Percentiles rank a stretch among this genome's conserved stretches.
phyloP scores from a whole-genome alignment of 2,888 invertebrate genomes.

The Gortyna flavago region DNA sequence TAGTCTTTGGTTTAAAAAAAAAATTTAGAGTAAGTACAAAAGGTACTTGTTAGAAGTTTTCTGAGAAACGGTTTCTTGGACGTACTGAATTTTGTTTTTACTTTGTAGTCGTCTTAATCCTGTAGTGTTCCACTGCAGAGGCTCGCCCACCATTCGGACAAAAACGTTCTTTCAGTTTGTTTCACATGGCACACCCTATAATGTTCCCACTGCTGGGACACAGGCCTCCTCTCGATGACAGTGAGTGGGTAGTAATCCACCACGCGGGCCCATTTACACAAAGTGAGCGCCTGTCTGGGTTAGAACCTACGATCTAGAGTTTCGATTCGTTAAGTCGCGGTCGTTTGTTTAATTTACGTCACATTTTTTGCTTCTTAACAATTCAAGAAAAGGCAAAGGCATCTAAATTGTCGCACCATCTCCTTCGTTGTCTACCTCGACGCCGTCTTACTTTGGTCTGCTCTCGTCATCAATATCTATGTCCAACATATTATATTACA shows the following conservation, averaged over 20 bases:
- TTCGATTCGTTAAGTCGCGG: too few species aligned
- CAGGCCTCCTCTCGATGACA: too few species aligned
- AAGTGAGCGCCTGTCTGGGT: too few species aligned
- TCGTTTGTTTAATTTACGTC: background rate
- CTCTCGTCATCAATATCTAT: background rate
- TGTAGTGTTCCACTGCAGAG: too few species aligned
- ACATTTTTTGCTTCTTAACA: background rate
- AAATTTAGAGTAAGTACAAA: conserved; percentile 1
- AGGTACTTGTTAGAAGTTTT: conserved; percentile 31
- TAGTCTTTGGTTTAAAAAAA: background rate
- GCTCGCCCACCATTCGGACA: background rate
- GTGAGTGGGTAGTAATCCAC: too few species aligned
- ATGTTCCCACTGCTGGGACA: too few species aligned
- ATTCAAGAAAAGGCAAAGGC: background rate
- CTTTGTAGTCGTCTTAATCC: background rate
- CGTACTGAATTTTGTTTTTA: conserved; percentile 4
- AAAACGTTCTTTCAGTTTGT: background rate
- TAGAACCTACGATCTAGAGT: too few species aligned
- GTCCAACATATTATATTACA: too few species aligned
- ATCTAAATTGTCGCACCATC: background rate
- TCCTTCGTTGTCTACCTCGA: background rate
- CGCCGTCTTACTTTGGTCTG: background rate
- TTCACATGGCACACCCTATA: background rate
- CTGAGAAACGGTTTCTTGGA: conserved; percentile 13
- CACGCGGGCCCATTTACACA: too few species aligned